Conservation (phyloP, 2,113 vertebrate species). For the Lathamus discolor region DNA sequence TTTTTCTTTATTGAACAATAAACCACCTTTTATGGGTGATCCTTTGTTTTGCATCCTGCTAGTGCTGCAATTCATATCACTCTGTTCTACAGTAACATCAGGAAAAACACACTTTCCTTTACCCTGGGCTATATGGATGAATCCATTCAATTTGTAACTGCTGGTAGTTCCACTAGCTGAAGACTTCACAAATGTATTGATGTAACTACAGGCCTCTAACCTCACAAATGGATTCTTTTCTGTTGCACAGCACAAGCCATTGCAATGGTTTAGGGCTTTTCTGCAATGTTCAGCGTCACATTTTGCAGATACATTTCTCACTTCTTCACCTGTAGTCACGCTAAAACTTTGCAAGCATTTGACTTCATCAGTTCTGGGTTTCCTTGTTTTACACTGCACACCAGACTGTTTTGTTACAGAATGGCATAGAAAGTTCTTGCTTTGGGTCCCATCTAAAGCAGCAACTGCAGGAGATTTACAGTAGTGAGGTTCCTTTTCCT, state of each 20-base stretch:
- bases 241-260: conserved; percentile 2
- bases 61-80: background rate
- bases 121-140: background rate
- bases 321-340: conserved; percentile 36
- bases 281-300: conserved; percentile 3
- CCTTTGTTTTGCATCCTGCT: conserved; percentile 9
- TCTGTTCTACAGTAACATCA: conserved; percentile 11
- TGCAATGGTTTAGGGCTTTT: background rate
- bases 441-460: conserved; percentile 26
- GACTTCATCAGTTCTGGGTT: background rate
- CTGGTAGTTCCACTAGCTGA: conserved; percentile 14
- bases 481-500: conserved; percentile 30
- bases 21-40: background rate
- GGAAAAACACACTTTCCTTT: conserved; percentile 29
- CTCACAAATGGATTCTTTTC: conserved; percentile 64
- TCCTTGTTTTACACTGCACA: conserved; percentile 23
- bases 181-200: conserved; percentile 45
- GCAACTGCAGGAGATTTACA: conserved; percentile 12
- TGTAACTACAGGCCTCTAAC: conserved; percentile 55
- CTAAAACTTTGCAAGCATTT: background rate
- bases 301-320: background rate
- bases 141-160: conserved; percentile 41
- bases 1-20: background rate
- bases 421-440: background rate
- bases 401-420: conserved; percentile 13